Conservation (phyloP, 1,140 invertebrate species). For the Drosophila busckii region DNA sequence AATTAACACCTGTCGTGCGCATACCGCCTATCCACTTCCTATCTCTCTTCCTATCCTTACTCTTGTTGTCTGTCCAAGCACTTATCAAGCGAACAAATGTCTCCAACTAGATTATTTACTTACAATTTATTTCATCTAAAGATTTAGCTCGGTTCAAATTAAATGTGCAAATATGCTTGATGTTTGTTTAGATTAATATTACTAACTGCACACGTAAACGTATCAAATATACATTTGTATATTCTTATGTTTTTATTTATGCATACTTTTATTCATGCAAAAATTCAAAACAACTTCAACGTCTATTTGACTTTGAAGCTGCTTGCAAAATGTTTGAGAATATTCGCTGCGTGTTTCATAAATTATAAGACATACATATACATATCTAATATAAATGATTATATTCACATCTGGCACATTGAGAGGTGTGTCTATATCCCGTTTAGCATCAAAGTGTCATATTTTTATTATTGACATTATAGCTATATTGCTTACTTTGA, state of each 20-base stretch:
- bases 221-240: slow-evolving; percentile 42
- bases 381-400: too few species aligned
- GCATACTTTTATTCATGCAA: background rate
- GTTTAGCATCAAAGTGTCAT: slow-evolving; percentile 2
- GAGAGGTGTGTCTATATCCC: slow-evolving; percentile 38
- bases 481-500: too few species aligned
- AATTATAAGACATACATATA: slow-evolving; percentile 12
- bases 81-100: slow-evolving; percentile 20
- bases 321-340: slow-evolving; percentile 2
- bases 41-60: slow-evolving; percentile 15
- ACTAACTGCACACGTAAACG: slow-evolving; percentile 38
- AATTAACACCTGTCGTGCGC: slow-evolving; percentile 63
- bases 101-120: slow-evolving; percentile 32
- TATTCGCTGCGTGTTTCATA: slow-evolving; percentile 39
- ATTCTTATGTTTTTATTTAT: too few species aligned
- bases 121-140: slow-evolving; percentile 21
- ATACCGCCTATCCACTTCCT: background rate
- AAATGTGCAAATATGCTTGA: slow-evolving; percentile 57
- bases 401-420: background rate
- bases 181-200: slow-evolving; percentile 56
- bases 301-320: slow-evolving; percentile 25
- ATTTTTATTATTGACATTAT: too few species aligned
- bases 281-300: slow-evolving; percentile 10
- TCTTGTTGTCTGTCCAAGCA: slow-evolving; percentile 26
- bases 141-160: slow-evolving; percentile 45